Conservation (phyloP, 2,797 vertebrate genomes). For the Streptopelia turtur region DNA sequence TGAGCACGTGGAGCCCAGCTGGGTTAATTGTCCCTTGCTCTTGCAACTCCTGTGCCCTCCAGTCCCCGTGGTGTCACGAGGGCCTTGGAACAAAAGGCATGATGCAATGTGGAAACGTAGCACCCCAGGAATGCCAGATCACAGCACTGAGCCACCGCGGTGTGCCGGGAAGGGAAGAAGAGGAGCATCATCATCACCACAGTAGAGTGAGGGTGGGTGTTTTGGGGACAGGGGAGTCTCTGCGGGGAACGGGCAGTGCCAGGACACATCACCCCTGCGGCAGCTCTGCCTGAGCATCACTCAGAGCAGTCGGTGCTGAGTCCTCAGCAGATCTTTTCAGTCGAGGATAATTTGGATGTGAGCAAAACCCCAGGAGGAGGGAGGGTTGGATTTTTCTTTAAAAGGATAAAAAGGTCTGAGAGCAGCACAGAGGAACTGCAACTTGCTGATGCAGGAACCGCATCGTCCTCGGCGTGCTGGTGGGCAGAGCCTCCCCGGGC, state of each 20-base stretch:
- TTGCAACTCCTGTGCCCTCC: neutral
- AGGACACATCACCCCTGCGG: accelerated
- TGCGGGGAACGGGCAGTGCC: accelerated
- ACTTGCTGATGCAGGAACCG: neutral
- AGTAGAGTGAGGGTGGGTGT: accelerated
- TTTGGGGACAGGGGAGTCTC: neutral
- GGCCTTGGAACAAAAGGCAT: accelerated
- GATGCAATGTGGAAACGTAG: accelerated
- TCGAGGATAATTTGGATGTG: neutral
- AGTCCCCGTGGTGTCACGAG: neutral
- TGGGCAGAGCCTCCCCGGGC: neutral
- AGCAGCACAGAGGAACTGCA: neutral
- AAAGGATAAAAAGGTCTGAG: neutral
- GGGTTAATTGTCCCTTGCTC: neutral
- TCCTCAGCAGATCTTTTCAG: neutral
- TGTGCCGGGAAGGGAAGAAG: neutral
- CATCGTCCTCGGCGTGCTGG: accelerated
- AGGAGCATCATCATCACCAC: accelerated
- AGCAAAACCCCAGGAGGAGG: neutral
- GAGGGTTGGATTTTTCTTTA: neutral
- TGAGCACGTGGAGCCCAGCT: neutral
- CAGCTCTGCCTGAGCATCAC: neutral
- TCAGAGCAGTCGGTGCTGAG: accelerated
- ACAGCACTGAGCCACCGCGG: accelerated
- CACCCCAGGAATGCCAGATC: accelerated